Percentiles rank a stretch among this genome's conserved stretches.
phyloP scores from a whole-genome alignment of 2,888 invertebrate species.

The Rhabditoides inermis region DNA sequence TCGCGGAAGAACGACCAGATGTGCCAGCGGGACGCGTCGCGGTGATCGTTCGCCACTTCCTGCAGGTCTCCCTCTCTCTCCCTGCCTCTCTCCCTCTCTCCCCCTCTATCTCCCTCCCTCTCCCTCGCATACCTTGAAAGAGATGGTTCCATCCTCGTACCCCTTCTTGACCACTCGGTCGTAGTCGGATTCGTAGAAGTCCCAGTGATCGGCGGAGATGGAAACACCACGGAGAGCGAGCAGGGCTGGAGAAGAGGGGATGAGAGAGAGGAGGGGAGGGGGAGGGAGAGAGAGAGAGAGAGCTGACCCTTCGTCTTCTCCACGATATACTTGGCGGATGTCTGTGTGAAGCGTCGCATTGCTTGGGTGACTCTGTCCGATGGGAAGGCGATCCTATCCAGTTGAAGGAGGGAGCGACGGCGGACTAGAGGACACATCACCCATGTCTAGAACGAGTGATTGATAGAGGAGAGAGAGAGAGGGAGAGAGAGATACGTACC shows the following conservation, averaged over 20 bases:
- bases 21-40: neutral
- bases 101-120: neutral
- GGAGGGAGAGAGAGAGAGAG: neutral
- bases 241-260: neutral
- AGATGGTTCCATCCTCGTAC: too few relatives aligned
- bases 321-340: too few relatives aligned
- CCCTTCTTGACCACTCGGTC: too few relatives aligned
- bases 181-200: too few relatives aligned
- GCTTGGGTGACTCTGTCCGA: too few relatives aligned
- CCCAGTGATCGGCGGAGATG: neutral
- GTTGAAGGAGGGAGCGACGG: too few relatives aligned
- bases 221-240: neutral
- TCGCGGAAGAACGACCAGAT: constrained; percentile 8
- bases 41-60: constrained; percentile 15
- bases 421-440: too few relatives aligned
- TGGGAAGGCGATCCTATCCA: too few relatives aligned
- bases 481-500: neutral
- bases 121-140: constrained; percentile 14
- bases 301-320: neutral
- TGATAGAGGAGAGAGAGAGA: neutral
- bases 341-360: too few relatives aligned
- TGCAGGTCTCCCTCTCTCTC: neutral
- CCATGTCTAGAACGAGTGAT: too few relatives aligned
- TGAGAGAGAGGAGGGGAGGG: neutral
- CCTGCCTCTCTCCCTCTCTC: constrained; percentile 4